A percentile compares a stretch with the other conserved stretches of the same genome.
Conservation (phyloP, 2,113 vertebrate genomes). For the Ictidomys tridecemlineatus region DNA sequence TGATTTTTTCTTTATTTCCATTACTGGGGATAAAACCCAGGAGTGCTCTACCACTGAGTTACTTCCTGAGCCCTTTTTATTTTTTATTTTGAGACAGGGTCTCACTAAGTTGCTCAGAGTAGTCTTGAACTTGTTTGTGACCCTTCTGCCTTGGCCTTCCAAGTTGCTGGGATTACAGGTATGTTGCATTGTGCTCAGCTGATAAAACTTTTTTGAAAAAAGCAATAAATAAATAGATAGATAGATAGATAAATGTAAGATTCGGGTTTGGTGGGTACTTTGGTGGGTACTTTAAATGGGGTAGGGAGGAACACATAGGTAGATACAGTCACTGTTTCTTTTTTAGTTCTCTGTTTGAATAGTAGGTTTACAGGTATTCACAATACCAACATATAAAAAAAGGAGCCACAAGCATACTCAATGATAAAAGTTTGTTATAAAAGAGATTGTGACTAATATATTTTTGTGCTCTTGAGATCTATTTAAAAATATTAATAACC, state of each 20-base stretch:
- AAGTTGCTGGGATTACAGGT: too few species aligned
- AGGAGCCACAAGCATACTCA: neutral
- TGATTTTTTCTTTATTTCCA: neutral
- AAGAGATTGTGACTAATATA: constrained; percentile 29
- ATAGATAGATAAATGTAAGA: neutral
- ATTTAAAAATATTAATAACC: neutral
- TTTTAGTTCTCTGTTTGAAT: neutral
- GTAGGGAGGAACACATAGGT: neutral
- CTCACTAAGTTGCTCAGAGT: too few species aligned
- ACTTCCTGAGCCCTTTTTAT: too few species aligned
- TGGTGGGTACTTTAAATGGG: neutral
- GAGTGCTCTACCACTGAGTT: too few species aligned
- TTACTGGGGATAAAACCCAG: too few species aligned
- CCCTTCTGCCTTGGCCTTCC: too few species aligned
- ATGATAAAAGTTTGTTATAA: neutral
- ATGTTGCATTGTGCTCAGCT: too few species aligned
- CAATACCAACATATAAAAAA: constrained; percentile 13
- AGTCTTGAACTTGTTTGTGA: too few species aligned
- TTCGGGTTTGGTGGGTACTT: neutral
- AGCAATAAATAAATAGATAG: neutral
- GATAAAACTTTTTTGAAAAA: constrained; percentile 2
- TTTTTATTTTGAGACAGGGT: too few species aligned
- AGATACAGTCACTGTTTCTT: neutral
- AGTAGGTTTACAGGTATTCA: neutral
- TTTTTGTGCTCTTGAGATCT: neutral